Evolutionary conservation across 2,113 vertebrate species (phyloP).

Genomic region (Machaerirhynchus nigripectus): DNA sequence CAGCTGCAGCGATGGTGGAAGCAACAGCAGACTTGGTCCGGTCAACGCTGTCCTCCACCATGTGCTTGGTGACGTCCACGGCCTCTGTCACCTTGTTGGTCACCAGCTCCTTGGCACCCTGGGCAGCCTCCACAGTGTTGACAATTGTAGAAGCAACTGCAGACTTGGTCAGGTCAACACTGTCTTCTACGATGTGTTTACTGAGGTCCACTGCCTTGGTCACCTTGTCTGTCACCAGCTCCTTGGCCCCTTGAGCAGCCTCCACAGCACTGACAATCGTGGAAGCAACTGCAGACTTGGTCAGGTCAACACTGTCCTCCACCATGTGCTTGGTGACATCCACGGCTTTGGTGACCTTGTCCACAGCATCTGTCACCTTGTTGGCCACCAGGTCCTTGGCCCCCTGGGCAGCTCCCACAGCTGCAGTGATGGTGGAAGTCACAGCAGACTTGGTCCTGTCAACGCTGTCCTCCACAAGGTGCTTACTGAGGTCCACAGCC

Average conservation of each 20-base stretch:
- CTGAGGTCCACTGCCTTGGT: slow-evolving; percentile 28
- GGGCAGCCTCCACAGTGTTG: neutral
- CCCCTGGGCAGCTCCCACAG: slow-evolving; percentile 66
- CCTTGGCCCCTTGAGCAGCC: slow-evolving; percentile 2
- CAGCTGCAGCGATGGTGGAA: slow-evolving; percentile 73
- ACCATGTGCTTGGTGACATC: slow-evolving; percentile 68
- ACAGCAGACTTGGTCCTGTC: slow-evolving; percentile 83
- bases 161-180: slow-evolving; percentile 73
- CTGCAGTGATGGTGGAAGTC: slow-evolving; percentile 56
- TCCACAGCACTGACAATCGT: slow-evolving; percentile 47
- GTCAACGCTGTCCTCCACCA: slow-evolving; percentile 78
- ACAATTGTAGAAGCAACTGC: neutral
- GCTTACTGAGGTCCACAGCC: slow-evolving; percentile 64
- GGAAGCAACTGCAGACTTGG: slow-evolving; percentile 78
- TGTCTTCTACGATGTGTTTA: slow-evolving; percentile 74
- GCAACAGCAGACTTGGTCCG: slow-evolving; percentile 70
- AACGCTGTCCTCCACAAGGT: slow-evolving; percentile 75
- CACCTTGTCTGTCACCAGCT: slow-evolving; percentile 54
- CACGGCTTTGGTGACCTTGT: neutral
- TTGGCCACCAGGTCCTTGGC: slow-evolving; percentile 15
- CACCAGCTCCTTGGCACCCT: slow-evolving; percentile 22
- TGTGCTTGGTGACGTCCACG: slow-evolving; percentile 65
- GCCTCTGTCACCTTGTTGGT: slow-evolving; percentile 54
- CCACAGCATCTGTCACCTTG: slow-evolving; percentile 51
- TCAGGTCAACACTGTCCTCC: slow-evolving; percentile 78